Evolutionary conservation across 2,888 invertebrate species (phyloP).

Genomic region (Rhopalosiphum nymphaeae): DNA sequence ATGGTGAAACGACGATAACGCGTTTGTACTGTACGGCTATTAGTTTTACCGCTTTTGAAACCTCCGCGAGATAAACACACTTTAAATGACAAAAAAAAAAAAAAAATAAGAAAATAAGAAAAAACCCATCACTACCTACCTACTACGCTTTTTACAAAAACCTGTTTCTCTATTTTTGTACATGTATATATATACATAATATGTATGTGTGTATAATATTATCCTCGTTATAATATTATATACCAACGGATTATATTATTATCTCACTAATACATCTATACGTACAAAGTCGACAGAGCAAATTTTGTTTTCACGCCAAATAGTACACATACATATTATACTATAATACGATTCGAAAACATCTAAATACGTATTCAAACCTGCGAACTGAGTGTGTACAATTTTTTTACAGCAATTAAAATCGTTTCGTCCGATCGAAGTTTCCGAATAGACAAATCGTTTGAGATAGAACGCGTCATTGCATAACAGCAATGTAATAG

Average conservation of each 20-base stretch:
- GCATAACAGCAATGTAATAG: background rate
- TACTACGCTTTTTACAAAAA: conserved; percentile 20
- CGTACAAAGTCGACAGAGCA: background rate
- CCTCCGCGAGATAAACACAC: background rate
- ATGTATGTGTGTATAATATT: background rate
- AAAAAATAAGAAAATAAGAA: conserved; percentile 31
- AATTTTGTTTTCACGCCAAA: conserved; percentile 55
- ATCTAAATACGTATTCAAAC: background rate
- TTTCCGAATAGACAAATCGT: background rate
- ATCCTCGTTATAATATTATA: conserved; percentile 5
- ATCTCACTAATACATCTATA: conserved; percentile 30
- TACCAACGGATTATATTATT: conserved; percentile 36
- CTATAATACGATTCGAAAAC: background rate
- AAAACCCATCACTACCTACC: background rate
- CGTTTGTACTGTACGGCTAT: conserved; percentile 31
- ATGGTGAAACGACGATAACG: conserved; percentile 42
- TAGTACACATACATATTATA: background rate
- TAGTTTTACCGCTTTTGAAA: conserved; percentile 53
- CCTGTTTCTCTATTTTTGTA: conserved; percentile 1
- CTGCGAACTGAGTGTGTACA: background rate
- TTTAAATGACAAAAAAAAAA: conserved; percentile 56
- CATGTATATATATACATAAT: background rate
- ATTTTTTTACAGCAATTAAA: conserved; percentile 22
- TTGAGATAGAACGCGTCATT: background rate
- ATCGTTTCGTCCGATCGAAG: background rate